Evolutionary conservation across 2,113 vertebrate species (phyloP).

Genomic region (Elaphurus davidianus): DNA sequence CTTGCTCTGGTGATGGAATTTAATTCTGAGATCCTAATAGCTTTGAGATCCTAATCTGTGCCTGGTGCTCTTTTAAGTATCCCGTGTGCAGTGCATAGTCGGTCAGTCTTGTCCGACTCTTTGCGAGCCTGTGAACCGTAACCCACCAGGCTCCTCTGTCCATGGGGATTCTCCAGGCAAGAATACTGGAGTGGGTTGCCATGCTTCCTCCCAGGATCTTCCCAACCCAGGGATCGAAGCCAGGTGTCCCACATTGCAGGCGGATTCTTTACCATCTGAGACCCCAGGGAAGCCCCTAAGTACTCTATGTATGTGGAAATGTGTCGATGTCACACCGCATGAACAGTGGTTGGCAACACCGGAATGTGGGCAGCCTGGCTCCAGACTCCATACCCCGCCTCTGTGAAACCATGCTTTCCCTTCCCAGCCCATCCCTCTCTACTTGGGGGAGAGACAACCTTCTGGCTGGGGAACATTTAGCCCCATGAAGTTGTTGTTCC

Average conservation of each 20-base stretch:
- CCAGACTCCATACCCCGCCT: not conserved
- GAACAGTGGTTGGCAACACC: accelerated
- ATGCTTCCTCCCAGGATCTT: not conserved
- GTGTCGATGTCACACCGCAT: accelerated
- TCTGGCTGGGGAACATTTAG: not conserved
- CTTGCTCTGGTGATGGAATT: too few relatives aligned
- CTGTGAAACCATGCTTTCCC: not conserved
- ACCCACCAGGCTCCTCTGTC: not conserved
- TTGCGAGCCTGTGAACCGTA: not conserved
- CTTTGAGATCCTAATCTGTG: too few relatives aligned
- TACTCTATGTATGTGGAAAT: too few relatives aligned
- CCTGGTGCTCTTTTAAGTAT: not conserved
- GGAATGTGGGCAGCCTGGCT: not conserved
- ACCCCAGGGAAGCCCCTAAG: not conserved
- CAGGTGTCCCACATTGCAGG: not conserved
- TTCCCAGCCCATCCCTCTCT: not conserved
- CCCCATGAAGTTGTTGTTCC: not conserved
- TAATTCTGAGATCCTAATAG: not conserved
- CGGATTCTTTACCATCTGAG: not conserved
- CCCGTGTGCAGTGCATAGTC: not conserved
- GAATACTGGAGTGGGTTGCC: not conserved
- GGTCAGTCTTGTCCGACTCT: not conserved
- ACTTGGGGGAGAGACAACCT: accelerated
- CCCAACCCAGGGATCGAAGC: not conserved
- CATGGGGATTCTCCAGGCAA: not conserved